phyloP scores from a whole-genome alignment of 2,113 vertebrate species.

The Zonotrichia leucophrys region DNA sequence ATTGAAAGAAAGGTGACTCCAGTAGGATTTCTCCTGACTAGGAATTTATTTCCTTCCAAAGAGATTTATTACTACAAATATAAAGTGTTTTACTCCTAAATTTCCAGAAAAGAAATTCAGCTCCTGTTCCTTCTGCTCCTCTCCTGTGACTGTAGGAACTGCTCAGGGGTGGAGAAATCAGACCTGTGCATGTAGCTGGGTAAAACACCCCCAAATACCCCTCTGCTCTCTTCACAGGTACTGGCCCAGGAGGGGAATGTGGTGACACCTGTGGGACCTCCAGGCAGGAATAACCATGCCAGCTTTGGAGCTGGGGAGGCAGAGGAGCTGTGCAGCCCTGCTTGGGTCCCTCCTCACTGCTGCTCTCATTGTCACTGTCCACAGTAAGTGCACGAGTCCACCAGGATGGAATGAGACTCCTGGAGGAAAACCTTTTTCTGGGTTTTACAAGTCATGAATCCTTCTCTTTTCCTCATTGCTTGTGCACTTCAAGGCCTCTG shows the following conservation, averaged over 20 bases:
- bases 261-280: not conserved
- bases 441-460: not conserved
- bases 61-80: not conserved
- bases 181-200: fast-evolving
- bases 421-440: not conserved
- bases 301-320: not conserved
- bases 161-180: not conserved
- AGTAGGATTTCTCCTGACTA: not conserved
- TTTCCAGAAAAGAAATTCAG: not conserved
- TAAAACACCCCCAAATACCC: not conserved
- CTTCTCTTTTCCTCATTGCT: not conserved
- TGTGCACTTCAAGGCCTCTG: not conserved
- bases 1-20: not conserved
- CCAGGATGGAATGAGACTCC: not conserved
- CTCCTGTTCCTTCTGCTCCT: not conserved
- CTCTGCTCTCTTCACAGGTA: not conserved
- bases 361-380: not conserved
- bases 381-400: not conserved
- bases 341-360: not conserved
- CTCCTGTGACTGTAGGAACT: fast-evolving
- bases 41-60: not conserved
- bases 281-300: not conserved
- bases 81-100: fast-evolving
- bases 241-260: not conserved
- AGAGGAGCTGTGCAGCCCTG: fast-evolving